Evolutionary conservation across 1,140 invertebrate genomes (phyloP), one percentile per base, ranked within the genome.

Genomic region (Mycetomoellerius zeteki): DNA sequence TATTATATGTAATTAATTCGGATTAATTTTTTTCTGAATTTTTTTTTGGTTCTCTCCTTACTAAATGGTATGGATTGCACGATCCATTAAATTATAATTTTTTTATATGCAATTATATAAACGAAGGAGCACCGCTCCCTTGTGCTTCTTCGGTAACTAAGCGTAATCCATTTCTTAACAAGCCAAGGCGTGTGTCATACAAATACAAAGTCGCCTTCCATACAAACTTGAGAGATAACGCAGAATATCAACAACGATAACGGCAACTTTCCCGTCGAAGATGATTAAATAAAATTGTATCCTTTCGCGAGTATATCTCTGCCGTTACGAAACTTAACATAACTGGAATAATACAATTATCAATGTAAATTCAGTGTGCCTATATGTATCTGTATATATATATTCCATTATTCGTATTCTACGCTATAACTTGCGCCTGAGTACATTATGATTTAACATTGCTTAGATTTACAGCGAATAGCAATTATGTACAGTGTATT

Each of bases 351-450:
- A 77, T 73, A 72, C 54, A 88, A 77, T 89, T 47, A 54, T 89
- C 81, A 84, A 88, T 60, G 67, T 86, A 67, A 80, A 86, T 87
- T 69, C 67, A 84, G 75, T 19, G 76, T 78, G 76, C 75, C 21
- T 78, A 65, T 6, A 30, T 78, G 50, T 64, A 64, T 64, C 27
- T 47, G 60, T 77, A 47, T 60, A 62, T 60, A 62, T 30, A 60
- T 60, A 85, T 72, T 75, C 60, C 80, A 88, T 56, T 86, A 78
- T 77, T 88, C 64, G 77, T 87, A 87, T 56, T 90, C 65, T 82
- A 82, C 65, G 78, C 52, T 82, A 89, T 75, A 87, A 71, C 80
- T 88, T 87, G 88, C 72, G 88, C 86, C 88, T 89, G 88, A 87
- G 86, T 87, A 87, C 73, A 86, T 67, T 69, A 33, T 69, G 56